Base-by-base conservation (phyloP, 2,113 vertebrate species). In the Semicossyphus pulcher region DNA sequence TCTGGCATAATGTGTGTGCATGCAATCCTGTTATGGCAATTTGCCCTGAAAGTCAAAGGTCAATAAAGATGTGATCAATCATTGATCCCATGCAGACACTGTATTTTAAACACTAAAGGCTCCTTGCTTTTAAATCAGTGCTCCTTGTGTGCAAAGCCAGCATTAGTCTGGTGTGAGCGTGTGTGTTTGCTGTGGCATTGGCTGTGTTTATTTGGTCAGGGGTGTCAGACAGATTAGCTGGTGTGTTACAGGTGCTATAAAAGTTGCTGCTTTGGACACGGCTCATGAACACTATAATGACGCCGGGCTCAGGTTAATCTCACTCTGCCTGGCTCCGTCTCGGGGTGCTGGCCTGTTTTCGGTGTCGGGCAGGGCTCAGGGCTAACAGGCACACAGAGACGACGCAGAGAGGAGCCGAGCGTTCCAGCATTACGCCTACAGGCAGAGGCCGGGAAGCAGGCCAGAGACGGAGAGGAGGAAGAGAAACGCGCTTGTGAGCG, bases 241-340 rank as follows among this genome's bases (percentile, higher is more conserved):
- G 77, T 85, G 83, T 90, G 83, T 86, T 89, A 85, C 87, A 89
- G 85, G 87, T 88, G 78, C 83, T 83, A 70, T 91, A 86, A 88
- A 89, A 84, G 78, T 82, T 88, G 81, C 81, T 76, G 72, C 85
- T 89, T 87, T 90, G 83, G 91, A 86, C 88, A 89, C 61, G 78
- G 89, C 87, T 89, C 85, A 90, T 90, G 86, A 88, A 86, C 81
- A 41, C 65, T 58, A 48, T 85, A 78, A 91, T 81, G 84, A 89
- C 80, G 84, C 39, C 21, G 12, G 86, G 80, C 76, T 80, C 79
- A 72, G 80, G 78, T 78, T 90, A 82, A 85, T 89, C 81, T 81
- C 72, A 73, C 70, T 62, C 58, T 48, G 56, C 58, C 67, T 73
- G 79, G 75, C 80, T 79, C 45, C 8, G 56, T 65, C 23, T 61